Base-by-base conservation (phyloP, 2,113 vertebrate genomes). In the Grammomys dolichurus region DNA sequence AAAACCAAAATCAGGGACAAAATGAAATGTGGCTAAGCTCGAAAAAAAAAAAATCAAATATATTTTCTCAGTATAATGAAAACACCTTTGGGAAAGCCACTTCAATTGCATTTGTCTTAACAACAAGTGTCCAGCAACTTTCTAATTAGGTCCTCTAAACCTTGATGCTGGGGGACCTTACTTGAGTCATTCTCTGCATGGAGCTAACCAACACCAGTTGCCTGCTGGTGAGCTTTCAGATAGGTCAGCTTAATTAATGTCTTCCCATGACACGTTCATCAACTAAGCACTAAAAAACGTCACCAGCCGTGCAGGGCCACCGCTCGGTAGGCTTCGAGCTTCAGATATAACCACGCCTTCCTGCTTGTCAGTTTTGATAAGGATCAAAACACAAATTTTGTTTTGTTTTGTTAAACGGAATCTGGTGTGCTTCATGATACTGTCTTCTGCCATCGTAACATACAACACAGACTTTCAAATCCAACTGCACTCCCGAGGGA, bases 1-100 rank as follows among this genome's bases (percentile, higher is more conserved):
- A 63, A 82, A 70, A 70, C 10, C 48, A 88, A 72, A 72, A 56
- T 56, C 14, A 54, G 14, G 24, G 36, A 72, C 36, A 90, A 93
- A 95, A 92, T 31, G 75, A 93, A 95, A 92, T 31, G 75, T 94
- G 28, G 36, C 90, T 89, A 92, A 8, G 19, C 40, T 93, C 72
- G 87, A 63, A 67, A 40, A 40, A 43, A 43, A 60, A 90, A 43
- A 75, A 43, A 69, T 28, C 0, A 81, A 91, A 73, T 72, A 40
- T 60, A 65, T 72, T 91, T 96, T 97, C 77, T 67, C 91, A 65
- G 10, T 56, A 46, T 56, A 63, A 46, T 40, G 36, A 92, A 17
- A 93, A 36, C 36, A 36, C 69, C 46, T 94, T 72, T 36, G 82
- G 24, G 65, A 46, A 84, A 87, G 20, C 91, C 65, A 73, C 36